Evolutionary conservation across 2,113 vertebrate species (phyloP).

Genomic region (Cichladusa arquata): DNA sequence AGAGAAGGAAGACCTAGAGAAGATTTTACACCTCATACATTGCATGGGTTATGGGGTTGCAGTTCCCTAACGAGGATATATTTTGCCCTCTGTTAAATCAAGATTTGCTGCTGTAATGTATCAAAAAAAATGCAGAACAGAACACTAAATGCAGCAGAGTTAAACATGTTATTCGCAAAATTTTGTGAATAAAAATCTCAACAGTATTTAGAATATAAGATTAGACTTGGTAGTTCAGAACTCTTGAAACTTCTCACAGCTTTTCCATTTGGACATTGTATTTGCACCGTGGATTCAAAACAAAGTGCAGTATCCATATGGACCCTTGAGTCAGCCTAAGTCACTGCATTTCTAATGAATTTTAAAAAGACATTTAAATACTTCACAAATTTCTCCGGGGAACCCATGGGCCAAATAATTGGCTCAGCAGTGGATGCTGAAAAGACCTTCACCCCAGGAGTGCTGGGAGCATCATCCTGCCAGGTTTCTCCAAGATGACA

Average conservation of each 20-base stretch:
- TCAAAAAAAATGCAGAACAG: background rate
- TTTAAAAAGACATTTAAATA: background rate
- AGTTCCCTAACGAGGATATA: background rate
- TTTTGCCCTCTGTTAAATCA: background rate
- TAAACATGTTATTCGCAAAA: background rate
- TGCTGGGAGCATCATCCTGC: background rate
- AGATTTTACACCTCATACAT: background rate
- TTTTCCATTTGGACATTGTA: background rate
- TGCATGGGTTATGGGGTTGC: background rate
- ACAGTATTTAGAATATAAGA: background rate
- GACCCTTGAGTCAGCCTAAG: background rate
- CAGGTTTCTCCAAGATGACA: background rate
- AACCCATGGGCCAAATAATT: background rate
- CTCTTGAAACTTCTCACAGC: background rate
- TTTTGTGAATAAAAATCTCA: background rate
- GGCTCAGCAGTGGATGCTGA: background rate
- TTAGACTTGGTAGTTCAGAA: background rate
- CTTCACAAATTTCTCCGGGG: background rate
- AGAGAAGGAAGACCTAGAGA: background rate
- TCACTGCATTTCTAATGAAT: background rate
- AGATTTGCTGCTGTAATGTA: background rate
- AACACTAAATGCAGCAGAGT: rapidly evolving
- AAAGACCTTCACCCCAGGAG: background rate
- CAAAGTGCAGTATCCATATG: background rate
- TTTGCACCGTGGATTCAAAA: background rate